phyloP scores from a whole-genome alignment of 2,888 invertebrate species.

The Pterostichus madidus region DNA sequence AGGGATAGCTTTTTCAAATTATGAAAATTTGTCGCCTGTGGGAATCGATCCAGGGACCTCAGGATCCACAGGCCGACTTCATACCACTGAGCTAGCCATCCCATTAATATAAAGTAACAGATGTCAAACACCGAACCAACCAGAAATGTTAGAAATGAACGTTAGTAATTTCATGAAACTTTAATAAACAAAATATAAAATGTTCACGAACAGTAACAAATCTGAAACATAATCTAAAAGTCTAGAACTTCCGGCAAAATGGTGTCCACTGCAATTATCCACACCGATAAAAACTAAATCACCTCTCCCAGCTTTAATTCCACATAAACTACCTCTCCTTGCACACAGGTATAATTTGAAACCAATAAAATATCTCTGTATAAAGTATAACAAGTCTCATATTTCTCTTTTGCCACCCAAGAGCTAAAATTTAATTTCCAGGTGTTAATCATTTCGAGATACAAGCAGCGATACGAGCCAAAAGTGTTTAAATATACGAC shows the following conservation, averaged over 20 bases:
- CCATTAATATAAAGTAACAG: too few relatives aligned
- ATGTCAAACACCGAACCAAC: too few relatives aligned
- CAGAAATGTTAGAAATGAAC: too few relatives aligned
- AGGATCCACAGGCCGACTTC: too few relatives aligned
- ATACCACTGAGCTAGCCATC: too few relatives aligned
- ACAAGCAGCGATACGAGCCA: constrained; percentile 33
- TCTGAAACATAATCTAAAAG: too few relatives aligned
- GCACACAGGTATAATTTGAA: constrained; percentile 42
- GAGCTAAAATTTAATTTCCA: constrained; percentile 58
- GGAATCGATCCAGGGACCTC: too few relatives aligned
- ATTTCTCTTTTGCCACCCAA: constrained; percentile 51
- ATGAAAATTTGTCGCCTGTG: too few relatives aligned
- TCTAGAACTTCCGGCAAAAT: background rate
- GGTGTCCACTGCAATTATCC: constrained; percentile 27
- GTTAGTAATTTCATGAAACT: too few relatives aligned
- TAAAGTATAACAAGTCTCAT: constrained; percentile 38
- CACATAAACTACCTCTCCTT: constrained; percentile 20
- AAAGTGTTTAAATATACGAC: constrained; percentile 52
- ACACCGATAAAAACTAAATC: constrained; percentile 30
- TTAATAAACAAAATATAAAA: too few relatives aligned
- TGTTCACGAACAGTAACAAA: too few relatives aligned
- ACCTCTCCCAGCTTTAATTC: constrained; percentile 38
- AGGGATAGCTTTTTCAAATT: too few relatives aligned
- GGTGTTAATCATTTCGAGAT: constrained; percentile 59
- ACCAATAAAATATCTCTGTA: constrained; percentile 46